Base-by-base conservation (phyloP, 2,888 invertebrate species). In the Cantharis nigra region DNA sequence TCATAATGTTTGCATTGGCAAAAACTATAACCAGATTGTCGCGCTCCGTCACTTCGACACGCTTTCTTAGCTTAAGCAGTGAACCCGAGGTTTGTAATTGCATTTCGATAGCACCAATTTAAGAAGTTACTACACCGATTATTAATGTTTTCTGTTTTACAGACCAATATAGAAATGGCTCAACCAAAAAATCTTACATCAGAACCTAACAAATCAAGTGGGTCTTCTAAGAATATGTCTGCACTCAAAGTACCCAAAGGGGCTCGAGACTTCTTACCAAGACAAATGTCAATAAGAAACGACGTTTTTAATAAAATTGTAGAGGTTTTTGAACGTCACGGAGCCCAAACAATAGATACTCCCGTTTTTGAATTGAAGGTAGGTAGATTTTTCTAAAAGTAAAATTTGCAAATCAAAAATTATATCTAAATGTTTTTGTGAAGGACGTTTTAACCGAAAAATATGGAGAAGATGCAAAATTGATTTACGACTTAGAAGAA, bases 391-490 rank as follows among this genome's bases (percentile, higher is more conserved):
- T 16, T 16, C 16, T 16, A 16, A 11, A 10, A 1, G 3, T n/a
- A 14, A 9, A 3, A 2, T 63, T 63, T 63, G 9, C 16, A 63
- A 63, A 9, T 7, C 14, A 4, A 20, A 20, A 10, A 10, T 28
- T 28, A 28, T 23, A 23, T 23, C 9, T 18, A 13, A 4, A 30
- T 13, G 5, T n/a, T 76, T 70, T 62, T 72, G 23, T 69, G 95
- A 87, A 98, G 96, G 98, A 99, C 89, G 97, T 98, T 3, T 90
- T 99, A 71, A 98, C 98, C 18, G 99, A 98, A 69, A 99, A 99
- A 90, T 99, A 99, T 90, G 99, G 99, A 0, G 99, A 99, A 90
- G 99, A 99, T 88, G 97, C 98, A 0, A 99, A 99, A 87, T 90
- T 99, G 10, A 99, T 99, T 78, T 99, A 99, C 88, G 99, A 99